Conservation (phyloP, 2,888 invertebrate genomes). For the Linyphia triangularis region DNA sequence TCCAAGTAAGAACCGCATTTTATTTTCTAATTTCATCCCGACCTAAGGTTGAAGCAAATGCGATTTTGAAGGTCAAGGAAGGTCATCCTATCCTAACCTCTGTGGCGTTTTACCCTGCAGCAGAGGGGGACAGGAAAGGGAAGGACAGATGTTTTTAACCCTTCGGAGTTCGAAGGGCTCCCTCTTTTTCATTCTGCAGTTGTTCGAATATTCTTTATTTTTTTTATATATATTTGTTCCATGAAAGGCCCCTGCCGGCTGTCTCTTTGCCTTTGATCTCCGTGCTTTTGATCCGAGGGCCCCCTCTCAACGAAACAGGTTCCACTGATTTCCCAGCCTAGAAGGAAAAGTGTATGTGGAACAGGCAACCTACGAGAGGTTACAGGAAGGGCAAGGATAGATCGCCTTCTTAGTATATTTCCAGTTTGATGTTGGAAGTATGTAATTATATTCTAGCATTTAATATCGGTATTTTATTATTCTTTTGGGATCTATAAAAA, state of each 20-base stretch:
- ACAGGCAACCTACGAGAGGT: constrained; percentile 32
- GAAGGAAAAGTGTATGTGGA: constrained; percentile 19
- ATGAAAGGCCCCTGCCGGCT: constrained; percentile 4
- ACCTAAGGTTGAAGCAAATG: not conserved
- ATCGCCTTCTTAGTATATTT: not conserved
- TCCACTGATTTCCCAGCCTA: constrained; percentile 48
- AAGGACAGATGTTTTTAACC: constrained; percentile 74
- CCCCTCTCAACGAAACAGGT: constrained; percentile 65
- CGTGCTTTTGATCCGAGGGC: constrained; percentile 36
- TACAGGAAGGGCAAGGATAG: constrained; percentile 39
- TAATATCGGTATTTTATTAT: too few species aligned
- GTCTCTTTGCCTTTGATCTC: constrained; percentile 2
- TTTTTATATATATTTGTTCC: constrained; percentile 8
- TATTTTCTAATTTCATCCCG: not conserved
- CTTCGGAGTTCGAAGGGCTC: constrained; percentile 51
- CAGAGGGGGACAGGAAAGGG: constrained; percentile 52
- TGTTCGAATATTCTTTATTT: constrained; percentile 46
- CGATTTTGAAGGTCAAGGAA: constrained; percentile 57
- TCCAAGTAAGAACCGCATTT: not conserved
- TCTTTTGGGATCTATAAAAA: too few species aligned
- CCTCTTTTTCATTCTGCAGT: constrained; percentile 34
- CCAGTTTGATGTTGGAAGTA: not conserved
- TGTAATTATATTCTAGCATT: not conserved
- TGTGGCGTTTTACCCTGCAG: not conserved
- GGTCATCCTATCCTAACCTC: constrained; percentile 71